These are phyloP conservation scores for Pelmatolapia mariae DNA, from an alignment of 2,113 vertebrate genomes.

Conservation along the genomic window DNA sequence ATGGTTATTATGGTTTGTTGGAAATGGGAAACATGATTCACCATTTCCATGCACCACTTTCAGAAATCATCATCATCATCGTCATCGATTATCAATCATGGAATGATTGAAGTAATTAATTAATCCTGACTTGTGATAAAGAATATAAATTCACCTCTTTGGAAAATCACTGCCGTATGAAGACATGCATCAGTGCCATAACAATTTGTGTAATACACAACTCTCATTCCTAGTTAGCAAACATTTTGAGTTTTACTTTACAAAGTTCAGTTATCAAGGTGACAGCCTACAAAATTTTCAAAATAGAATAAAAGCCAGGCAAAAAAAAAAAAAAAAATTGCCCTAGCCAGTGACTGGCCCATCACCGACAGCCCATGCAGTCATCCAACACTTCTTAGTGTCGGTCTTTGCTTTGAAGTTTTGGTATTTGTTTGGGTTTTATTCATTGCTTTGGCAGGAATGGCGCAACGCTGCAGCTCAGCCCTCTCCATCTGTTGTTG, in stretches of 20 bases:
- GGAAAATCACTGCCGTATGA: neutral
- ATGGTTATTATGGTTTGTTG: neutral
- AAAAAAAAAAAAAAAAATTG: neutral
- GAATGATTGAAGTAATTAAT: rapidly evolving
- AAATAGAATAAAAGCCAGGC: neutral
- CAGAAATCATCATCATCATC: neutral
- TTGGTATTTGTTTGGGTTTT: neutral
- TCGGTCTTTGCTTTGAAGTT: neutral
- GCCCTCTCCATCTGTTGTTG: neutral
- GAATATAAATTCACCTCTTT: neutral
- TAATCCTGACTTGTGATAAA: neutral
- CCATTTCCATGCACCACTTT: neutral
- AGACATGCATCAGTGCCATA: neutral
- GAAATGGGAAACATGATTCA: neutral
- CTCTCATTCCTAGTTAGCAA: neutral
- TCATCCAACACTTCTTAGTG: neutral
- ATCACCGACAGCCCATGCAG: neutral
- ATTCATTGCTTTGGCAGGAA: neutral
- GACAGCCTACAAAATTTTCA: neutral
- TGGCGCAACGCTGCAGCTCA: neutral
- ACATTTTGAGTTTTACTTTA: neutral
- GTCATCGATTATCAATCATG: neutral
- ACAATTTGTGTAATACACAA: neutral
- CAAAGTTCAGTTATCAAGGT: neutral
- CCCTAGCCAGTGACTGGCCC: neutral